Evolutionary conservation across 1,140 invertebrate species (phyloP).

Genomic region (Trissolcus basalis): DNA sequence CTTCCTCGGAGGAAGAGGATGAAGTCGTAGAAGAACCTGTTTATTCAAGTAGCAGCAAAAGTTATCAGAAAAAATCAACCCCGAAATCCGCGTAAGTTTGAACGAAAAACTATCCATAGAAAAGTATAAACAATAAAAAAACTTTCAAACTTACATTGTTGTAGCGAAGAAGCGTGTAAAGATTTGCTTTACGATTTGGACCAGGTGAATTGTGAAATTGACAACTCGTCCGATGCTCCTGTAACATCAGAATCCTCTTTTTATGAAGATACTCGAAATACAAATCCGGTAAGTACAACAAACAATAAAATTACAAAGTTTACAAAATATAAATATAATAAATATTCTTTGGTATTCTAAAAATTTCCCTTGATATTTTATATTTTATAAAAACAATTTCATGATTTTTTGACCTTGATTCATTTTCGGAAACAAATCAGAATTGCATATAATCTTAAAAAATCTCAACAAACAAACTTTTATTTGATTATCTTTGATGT

Average conservation of each 20-base stretch:
- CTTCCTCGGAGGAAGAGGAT: background rate
- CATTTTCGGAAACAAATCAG: no score
- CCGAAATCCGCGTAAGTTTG: background rate
- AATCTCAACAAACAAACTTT: background rate
- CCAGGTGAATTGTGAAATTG: constrained; percentile 7
- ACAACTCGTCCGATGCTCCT: constrained; percentile 8
- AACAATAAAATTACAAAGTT: no score
- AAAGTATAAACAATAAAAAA: background rate
- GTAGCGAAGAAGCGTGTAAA: constrained; percentile 7
- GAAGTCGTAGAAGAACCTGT: background rate
- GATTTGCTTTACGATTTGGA: constrained; percentile 9
- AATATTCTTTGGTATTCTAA: no score
- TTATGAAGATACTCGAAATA: background rate
- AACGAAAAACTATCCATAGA: no score
- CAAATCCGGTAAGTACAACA: constrained; percentile 11
- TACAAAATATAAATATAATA: no score
- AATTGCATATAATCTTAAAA: background rate
- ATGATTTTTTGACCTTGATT: no score
- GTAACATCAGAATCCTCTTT: constrained; percentile 3
- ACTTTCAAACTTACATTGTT: background rate
- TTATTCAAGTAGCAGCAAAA: background rate
- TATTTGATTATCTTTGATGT: background rate
- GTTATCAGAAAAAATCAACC: background rate
- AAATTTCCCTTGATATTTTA: no score
- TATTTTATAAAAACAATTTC: no score